Percentiles rank a stretch among this genome's conserved stretches.
Evolutionary conservation across 2,888 invertebrate genomes (phyloP).

Genomic region (Conistra vaccinii): DNA sequence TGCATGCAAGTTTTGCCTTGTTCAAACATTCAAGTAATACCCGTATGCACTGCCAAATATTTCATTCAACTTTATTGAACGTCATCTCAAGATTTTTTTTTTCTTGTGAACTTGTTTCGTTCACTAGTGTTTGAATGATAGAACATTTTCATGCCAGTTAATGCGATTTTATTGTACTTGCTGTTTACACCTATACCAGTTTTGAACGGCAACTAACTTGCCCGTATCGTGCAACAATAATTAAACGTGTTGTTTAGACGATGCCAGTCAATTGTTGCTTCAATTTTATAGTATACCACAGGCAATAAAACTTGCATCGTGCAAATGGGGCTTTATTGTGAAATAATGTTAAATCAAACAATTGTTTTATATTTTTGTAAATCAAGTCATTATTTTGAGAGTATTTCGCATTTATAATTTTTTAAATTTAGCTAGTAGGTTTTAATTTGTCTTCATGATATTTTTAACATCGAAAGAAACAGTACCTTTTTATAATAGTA

Average conservation of each 20-base stretch:
- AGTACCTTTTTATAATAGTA: background rate
- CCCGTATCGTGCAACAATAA: too few relatives aligned
- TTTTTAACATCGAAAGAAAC: slow-evolving; percentile 13
- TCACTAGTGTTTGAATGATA: too few relatives aligned
- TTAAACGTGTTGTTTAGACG: background rate
- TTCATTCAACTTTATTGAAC: too few relatives aligned
- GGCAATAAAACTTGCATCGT: background rate
- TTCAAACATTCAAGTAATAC: too few relatives aligned
- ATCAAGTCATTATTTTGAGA: slow-evolving; percentile 44
- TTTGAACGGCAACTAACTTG: too few relatives aligned
- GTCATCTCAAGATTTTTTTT: too few relatives aligned
- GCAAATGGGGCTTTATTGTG: background rate
- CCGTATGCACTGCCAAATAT: too few relatives aligned
- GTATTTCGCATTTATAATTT: slow-evolving; percentile 35
- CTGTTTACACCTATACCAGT: too few relatives aligned
- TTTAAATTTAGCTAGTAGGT: slow-evolving; percentile 16
- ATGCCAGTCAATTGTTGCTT: background rate
- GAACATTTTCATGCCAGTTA: too few relatives aligned
- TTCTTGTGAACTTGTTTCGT: too few relatives aligned
- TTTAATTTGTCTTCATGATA: background rate
- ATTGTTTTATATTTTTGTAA: slow-evolving; percentile 31
- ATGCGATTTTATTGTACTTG: too few relatives aligned
- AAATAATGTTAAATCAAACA: slow-evolving; percentile 22
- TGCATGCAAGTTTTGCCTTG: too few relatives aligned
- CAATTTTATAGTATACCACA: background rate